Conservation (phyloP, 1,140 invertebrate species). For the Drosophila rhopaloa region DNA sequence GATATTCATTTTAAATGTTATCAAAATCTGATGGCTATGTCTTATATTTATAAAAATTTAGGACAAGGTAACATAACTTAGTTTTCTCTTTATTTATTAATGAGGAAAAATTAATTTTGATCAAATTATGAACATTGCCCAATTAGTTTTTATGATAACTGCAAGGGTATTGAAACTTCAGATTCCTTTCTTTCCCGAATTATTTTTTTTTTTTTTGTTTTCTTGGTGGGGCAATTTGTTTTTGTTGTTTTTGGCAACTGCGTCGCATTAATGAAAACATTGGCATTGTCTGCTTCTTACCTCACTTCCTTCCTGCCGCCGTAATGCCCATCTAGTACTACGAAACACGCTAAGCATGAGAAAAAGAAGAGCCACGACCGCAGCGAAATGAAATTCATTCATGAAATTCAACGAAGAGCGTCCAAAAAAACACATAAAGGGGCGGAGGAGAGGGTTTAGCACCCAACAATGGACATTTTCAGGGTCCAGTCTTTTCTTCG, state of each 20-base stretch:
- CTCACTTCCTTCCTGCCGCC: slow-evolving; percentile 74
- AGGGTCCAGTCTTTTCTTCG: slow-evolving; percentile 25
- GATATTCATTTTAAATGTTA: no score
- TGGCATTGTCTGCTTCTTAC: slow-evolving; percentile 78
- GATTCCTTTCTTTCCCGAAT: not conserved
- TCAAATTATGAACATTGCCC: no score
- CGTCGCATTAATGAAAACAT: slow-evolving; percentile 81
- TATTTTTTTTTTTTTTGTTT: slow-evolving; percentile 3
- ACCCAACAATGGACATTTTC: slow-evolving; percentile 45
- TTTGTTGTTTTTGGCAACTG: slow-evolving; percentile 71
- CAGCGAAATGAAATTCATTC: slow-evolving; percentile 71
- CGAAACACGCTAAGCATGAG: slow-evolving; percentile 55
- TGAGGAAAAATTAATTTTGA: no score
- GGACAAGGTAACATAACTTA: no score
- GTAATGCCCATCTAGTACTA: slow-evolving; percentile 48
- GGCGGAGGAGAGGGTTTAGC: slow-evolving; percentile 14
- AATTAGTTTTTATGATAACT: no score
- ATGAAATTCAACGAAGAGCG: slow-evolving; percentile 64
- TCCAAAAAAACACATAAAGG: slow-evolving; percentile 26
- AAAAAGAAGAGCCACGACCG: slow-evolving; percentile 31
- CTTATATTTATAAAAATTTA: no score
- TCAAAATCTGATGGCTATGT: no score
- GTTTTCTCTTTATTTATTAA: no score
- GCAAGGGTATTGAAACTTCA: not conserved
- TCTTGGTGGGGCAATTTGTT: slow-evolving; percentile 33